Percentiles rank a stretch among this genome's conserved stretches.
Evolutionary conservation across 2,888 invertebrate genomes (phyloP).

Genomic region (Bellardia bayeri): DNA sequence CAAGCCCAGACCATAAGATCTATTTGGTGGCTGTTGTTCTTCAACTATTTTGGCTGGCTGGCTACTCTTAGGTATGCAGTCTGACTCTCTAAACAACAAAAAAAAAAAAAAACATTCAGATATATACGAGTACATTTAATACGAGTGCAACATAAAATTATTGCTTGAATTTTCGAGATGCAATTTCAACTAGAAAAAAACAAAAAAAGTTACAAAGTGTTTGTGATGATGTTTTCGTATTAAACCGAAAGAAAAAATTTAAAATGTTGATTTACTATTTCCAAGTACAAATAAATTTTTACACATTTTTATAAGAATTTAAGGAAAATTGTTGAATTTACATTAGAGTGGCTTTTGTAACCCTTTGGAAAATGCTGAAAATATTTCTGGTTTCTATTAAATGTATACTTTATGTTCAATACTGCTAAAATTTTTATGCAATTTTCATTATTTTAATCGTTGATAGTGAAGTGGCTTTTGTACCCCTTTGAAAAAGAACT

Average conservation of each 20-base stretch:
- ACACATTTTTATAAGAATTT: too few species aligned
- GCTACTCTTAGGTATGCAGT: constrained; percentile 31
- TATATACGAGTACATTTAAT: neutral
- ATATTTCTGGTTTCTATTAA: too few species aligned
- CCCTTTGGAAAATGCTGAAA: too few species aligned
- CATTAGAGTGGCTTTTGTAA: too few species aligned
- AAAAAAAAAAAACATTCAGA: constrained; percentile 1
- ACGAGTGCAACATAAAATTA: constrained; percentile 21
- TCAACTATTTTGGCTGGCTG: constrained; percentile 27
- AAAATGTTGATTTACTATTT: too few species aligned
- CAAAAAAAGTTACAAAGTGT: neutral
- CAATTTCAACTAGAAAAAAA: constrained; percentile 29
- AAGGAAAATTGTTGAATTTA: too few species aligned
- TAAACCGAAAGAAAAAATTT: constrained; percentile 12
- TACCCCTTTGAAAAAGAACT: too few species aligned
- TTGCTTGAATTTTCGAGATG: constrained; percentile 13
- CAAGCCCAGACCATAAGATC: neutral
- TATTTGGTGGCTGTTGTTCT: neutral
- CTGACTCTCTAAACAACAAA: neutral
- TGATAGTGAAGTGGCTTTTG: too few species aligned
- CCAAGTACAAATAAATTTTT: too few species aligned
- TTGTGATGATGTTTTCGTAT: neutral
- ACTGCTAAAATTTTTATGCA: too few species aligned
- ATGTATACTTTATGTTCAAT: too few species aligned
- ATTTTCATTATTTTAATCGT: too few species aligned